Conservation (phyloP, 2,113 vertebrate species). For the Scortum barcoo region DNA sequence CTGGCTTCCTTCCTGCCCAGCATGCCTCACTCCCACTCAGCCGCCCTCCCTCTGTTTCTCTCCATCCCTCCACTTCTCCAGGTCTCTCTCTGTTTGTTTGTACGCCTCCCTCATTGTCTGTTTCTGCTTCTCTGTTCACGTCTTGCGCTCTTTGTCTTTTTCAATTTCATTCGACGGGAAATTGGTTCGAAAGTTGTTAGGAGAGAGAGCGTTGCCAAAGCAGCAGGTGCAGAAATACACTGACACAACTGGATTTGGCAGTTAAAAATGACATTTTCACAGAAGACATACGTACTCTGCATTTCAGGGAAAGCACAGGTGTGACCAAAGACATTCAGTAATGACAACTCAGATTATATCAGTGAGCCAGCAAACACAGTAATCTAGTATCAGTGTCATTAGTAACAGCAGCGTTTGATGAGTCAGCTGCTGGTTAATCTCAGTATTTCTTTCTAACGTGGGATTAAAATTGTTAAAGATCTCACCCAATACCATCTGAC, state of each 20-base stretch:
- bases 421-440: too few relatives aligned
- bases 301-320: not conserved
- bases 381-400: not conserved
- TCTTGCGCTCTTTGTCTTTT: slow-evolving; percentile 1
- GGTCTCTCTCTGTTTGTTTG: slow-evolving; percentile 35
- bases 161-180: not conserved
- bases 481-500: too few relatives aligned
- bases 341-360: not conserved
- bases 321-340: not conserved
- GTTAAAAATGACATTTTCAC: not conserved
- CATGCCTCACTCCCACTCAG: slow-evolving; percentile 78
- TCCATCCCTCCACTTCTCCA: slow-evolving; percentile 45
- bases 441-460: too few relatives aligned
- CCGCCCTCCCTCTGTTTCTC: slow-evolving; percentile 55
- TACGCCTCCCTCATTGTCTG: slow-evolving; percentile 6
- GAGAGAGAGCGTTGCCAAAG: not conserved
- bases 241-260: not conserved
- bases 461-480: too few relatives aligned
- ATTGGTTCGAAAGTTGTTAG: not conserved
- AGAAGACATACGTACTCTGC: not conserved
- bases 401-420: not conserved
- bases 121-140: not conserved
- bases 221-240: slow-evolving; percentile 2
- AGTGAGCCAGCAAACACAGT: not conserved
- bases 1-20: slow-evolving; percentile 80